Evolutionary conservation across 2,888 invertebrate genomes (phyloP), one percentile per base, ranked within the genome.

Genomic region (Beris morrisii): DNA sequence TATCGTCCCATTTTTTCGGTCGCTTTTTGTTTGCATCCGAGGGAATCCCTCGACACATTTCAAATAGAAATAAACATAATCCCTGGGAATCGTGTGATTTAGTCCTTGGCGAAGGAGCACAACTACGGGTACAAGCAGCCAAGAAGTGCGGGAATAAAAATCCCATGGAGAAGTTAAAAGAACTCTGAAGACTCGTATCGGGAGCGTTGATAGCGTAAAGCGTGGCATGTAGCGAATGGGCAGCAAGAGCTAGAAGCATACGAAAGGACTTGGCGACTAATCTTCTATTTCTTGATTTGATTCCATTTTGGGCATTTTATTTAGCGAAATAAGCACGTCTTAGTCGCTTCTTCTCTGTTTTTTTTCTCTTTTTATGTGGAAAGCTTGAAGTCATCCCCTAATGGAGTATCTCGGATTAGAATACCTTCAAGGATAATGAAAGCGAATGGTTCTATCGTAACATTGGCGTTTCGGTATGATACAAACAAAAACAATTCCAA

Each of bases 241-340:
- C 22, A 30, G 61, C 1, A 9, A 56, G 38, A 50, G 31, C 38
- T 50, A 7, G 38, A 38, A 38, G 38, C 64, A 58, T 64, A 58
- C 32, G 31, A 54, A 68, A 57, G 61, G 59, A 50, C 48, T 32
- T 43, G 66, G 56, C 43, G 64, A 67, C 69, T 69, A 69, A 69
- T 69, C 69, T 69, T 67, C 67, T 69, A 67, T 69, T 69, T 69
- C 69, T 69, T 67, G 69, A 69, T 69, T 69, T 69, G 67, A 69
- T 69, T 67, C 61, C 66, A 69, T 67, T 69, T 69, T 69, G 69
- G 69, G 67, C 69, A 67, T 69, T 69, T 69, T 69, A 69, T 69
- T 69, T 69, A 69, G 69, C 69, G 69, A 69, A 69, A 69, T 69
- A 69, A 69, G 69, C 67, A 59, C 64, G 59, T 66, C 69, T 69